Base-by-base conservation (phyloP, 2,888 invertebrate genomes). In the Isoperla grammatica region DNA sequence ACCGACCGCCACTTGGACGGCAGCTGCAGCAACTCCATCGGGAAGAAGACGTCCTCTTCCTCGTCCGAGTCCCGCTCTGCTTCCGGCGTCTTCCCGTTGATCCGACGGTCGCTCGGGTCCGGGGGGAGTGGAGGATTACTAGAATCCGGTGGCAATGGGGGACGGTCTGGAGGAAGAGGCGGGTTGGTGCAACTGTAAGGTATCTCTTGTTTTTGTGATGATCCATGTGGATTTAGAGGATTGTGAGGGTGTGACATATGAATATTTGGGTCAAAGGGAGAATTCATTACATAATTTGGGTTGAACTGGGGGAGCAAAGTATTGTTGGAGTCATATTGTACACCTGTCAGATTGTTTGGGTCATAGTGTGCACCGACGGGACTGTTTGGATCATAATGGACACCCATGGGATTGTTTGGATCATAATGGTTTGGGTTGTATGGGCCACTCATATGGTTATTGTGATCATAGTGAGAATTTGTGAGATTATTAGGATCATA, bases 1-100 rank as follows among this genome's bases (percentile, higher is more conserved):
- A 91, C 88, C 68, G 85, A 87, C 69, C 90, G 89, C 97, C 97
- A 98, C 70, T 87, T 83, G 0, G 88, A 87, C 0, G 94, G 93
- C 60, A 95, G 75, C 66, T 86, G 81, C 29, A 53, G 19, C 37
- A 29, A 29, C 8, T 29, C 29, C 29, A 29, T 29, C 8, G 29
- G 29, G 8, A 4, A 29, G 8, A 29, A 29, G 4, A 29, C 8
- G 29, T 29, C 29, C 8, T 29, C 29, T 29, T 29, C 29, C 4
- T 29, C 29, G 29, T 29, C 29, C n/a, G n/a, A n/a, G 8, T 29
- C 29, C 8, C 4, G 29, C 8, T 29, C 29, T 29, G 29, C 29
- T 29, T 29, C 29, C 8, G 4, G 29, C 4, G 29, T 29, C 8
- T 29, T 29, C 4, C 29, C 29, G 8, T 29, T 29, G 8, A 29